Base-by-base conservation (phyloP, 2,113 vertebrate species). In the Pica pica region DNA sequence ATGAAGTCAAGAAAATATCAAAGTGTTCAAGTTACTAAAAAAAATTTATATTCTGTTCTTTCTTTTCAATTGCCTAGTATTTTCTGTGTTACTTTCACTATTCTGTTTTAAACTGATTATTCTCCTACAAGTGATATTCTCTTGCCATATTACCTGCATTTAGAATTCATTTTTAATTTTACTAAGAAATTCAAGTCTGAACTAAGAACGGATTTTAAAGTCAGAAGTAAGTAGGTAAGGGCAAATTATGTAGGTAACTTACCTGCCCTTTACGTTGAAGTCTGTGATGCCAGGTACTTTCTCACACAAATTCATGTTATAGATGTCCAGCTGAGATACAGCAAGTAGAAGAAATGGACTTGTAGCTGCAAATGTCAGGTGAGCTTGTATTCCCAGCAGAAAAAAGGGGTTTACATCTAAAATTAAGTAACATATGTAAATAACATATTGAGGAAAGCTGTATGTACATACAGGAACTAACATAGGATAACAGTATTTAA, bases 31-130 rank as follows among this genome's bases (percentile, higher is more conserved):
- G 83, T 59, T 18, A 73, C 44, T 19, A 27, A 49, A 59, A 77
- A 88, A 57, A 26, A 18, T 52, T 49, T 53, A 27, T 61, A 47
- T 74, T 74, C 53, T 73, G 15, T 55, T 82, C 10, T 78, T 85
- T 55, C 33, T 65, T 84, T 63, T 67, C 33, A 33, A 67, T 56
- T 89, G 60, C 60, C 30, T 71, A 11, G 12, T 92, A 53, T 91
- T 91, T 89, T 87, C 87, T 85, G 28, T 13, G 21, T 91, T 89
- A 30, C 27, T 85, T 89, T 75, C 31, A 37, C 53, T 75, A 16
- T 69, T 90, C 85, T 88, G 30, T 91, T 87, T 94, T 89, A 79
- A 95, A 89, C 68, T 47, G 41, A 75, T 82, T 84, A 28, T 84
- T 49, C 65, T 93, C 93, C 78, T 93, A 65, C 84, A 61, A 79